Evolutionary conservation across 2,888 invertebrate species (phyloP).

Genomic region (Cinara cedri): DNA sequence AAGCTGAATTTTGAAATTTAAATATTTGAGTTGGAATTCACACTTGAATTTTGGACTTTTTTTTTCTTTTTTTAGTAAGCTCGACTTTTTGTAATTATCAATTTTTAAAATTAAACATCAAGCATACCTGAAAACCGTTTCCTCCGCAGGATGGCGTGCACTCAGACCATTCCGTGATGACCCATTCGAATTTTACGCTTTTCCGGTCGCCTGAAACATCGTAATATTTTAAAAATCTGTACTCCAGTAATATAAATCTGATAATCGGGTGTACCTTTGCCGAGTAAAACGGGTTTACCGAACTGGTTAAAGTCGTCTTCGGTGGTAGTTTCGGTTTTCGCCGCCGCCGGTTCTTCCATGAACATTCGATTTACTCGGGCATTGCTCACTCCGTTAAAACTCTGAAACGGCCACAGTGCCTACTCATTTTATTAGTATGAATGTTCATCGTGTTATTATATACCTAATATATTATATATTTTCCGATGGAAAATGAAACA

Average conservation of each 20-base stretch:
- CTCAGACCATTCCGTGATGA: slow-evolving; percentile 82
- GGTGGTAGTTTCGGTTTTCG: slow-evolving; percentile 45
- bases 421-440: slow-evolving; percentile 68
- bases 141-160: slow-evolving; percentile 86
- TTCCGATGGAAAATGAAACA: slow-evolving; percentile 31
- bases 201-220: slow-evolving; percentile 63
- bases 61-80: too few relatives aligned
- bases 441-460: slow-evolving; percentile 2
- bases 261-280: slow-evolving; percentile 61
- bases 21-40: too few relatives aligned
- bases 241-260: background rate
- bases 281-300: slow-evolving; percentile 62
- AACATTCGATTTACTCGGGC: slow-evolving; percentile 74
- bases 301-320: slow-evolving; percentile 56
- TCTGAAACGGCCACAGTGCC: slow-evolving; percentile 85
- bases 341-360: slow-evolving; percentile 60
- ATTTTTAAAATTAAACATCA: too few relatives aligned
- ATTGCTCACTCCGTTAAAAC: slow-evolving; percentile 66
- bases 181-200: slow-evolving; percentile 76
- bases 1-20: too few relatives aligned
- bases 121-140: slow-evolving; percentile 69
- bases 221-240: slow-evolving; percentile 61
- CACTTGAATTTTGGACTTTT: too few relatives aligned
- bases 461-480: background rate
- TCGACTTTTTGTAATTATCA: too few relatives aligned